A percentile compares a stretch with the other conserved stretches of the same genome.
Evolutionary conservation across 2,797 vertebrate species (phyloP).

Genomic region (Orientallactaga sibirica): DNA sequence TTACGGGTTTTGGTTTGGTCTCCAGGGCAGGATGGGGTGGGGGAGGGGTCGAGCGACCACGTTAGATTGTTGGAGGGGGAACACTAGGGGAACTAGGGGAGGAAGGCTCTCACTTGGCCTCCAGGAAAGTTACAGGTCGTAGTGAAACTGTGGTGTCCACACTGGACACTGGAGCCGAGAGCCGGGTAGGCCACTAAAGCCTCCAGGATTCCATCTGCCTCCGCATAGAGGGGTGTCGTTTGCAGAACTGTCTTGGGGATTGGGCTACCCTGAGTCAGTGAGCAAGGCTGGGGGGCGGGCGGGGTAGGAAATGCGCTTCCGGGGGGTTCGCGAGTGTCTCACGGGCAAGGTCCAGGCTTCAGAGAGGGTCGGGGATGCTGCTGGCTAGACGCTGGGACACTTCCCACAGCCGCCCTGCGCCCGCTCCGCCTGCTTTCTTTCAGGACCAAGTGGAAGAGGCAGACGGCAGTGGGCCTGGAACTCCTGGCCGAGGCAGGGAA

Average conservation of each 20-base stretch:
- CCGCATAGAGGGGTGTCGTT: background rate
- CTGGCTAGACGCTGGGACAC: fast-evolving
- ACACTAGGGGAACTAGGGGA: background rate
- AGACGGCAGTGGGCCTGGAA: constrained; percentile 95
- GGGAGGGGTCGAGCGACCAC: background rate
- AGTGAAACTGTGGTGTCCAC: background rate
- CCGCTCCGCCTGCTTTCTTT: constrained; percentile 10
- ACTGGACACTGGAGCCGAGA: background rate
- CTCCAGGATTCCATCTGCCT: background rate
- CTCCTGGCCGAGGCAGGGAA: constrained; percentile 93
- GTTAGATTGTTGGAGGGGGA: background rate
- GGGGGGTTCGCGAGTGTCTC: background rate
- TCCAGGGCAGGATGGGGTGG: background rate
- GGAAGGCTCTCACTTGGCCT: background rate
- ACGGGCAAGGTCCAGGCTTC: background rate
- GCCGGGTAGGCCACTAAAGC: background rate
- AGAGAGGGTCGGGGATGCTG: background rate
- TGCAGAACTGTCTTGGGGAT: constrained; percentile 2
- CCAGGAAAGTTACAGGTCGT: constrained; percentile 68
- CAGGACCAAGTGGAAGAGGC: constrained; percentile 97
- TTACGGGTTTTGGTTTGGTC: constrained; percentile 66
- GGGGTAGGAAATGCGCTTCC: background rate
- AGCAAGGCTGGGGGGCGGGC: background rate
- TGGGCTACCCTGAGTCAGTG: background rate
- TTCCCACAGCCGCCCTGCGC: background rate